Conservation (phyloP, 2,888 invertebrate genomes). For the Tenthredo scrophulariae region DNA sequence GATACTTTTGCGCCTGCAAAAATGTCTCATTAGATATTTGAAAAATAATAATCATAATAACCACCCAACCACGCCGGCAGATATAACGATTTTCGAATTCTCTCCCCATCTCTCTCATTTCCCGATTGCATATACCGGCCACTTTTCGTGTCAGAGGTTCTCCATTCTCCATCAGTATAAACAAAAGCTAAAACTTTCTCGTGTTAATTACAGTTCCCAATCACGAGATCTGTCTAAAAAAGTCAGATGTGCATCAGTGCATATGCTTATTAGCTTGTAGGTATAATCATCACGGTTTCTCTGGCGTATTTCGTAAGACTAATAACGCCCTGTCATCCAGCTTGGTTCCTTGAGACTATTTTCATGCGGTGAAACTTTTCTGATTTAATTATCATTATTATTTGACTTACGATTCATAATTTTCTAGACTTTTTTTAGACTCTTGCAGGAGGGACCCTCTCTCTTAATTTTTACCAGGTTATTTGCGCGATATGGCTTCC, state of each 20-base stretch:
- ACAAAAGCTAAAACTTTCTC: not conserved
- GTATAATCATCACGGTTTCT: conserved; percentile 34
- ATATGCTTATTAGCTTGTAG: conserved; percentile 14
- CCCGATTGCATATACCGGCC: not conserved
- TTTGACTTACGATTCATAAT: not conserved
- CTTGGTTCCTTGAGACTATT: conserved; percentile 1
- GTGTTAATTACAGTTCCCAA: not conserved
- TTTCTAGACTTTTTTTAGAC: not conserved
- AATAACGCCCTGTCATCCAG: conserved; percentile 42
- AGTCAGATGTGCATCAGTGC: not conserved
- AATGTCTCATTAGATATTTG: conserved; percentile 32
- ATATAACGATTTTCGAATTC: not conserved
- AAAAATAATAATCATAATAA: not conserved
- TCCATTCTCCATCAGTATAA: not conserved
- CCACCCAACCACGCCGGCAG: not conserved
- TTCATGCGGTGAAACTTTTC: not conserved
- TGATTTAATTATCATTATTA: not conserved
- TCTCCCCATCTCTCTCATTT: not conserved
- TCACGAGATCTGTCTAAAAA: conserved; percentile 13
- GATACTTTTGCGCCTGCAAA: conserved; percentile 96
- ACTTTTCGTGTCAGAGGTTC: not conserved
- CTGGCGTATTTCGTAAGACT: conserved; percentile 29
- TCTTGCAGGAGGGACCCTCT: not conserved
- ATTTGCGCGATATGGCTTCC: conserved; percentile 30
- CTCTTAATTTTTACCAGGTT: not conserved